Evolutionary conservation across 1,140 invertebrate genomes (phyloP), one percentile per base, ranked within the genome.

Genomic region (Drosophila malerkotliana): DNA sequence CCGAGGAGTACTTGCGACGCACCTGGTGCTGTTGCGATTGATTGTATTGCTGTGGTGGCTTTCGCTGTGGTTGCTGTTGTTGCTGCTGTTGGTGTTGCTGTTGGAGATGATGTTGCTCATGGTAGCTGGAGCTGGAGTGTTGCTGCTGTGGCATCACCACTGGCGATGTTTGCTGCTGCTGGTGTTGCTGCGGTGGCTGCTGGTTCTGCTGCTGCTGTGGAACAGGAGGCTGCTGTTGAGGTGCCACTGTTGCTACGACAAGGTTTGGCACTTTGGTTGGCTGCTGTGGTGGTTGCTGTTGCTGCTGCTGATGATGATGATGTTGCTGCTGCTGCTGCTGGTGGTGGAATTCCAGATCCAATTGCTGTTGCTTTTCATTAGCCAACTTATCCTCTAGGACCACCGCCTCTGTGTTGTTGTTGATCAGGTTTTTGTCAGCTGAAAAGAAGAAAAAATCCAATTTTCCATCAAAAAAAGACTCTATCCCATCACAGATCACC

Each of bases 1-100:
- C 84, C 18, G 77, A 80, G 30, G 82, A 87, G 60, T 87, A 89
- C 63, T 91, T 82, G 47, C 84, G 83, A 62, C 83, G 83, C 41
- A 79, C 76, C 68, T 89, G 75, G 59, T 91, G 81, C 48, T 80
- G 79, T 26, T 77, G 79, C 6, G 67, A 60, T 32, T 60, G 67
- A 52, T 85, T 80, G n/a, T 76, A 75, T 55, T 84, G 79, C 37
- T 61, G 63, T 6, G 51, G 62, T 2, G 74, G 80, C 37, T 79
- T 87, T 12, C 85, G 84, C n/a, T 45, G 68, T 1, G 66, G 83
- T 18, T 61, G 78, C 7, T 51, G 67, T 53, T 72, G 80, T n/a
- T 72, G 84, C 9, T 64, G 79, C 6, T 67, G 78, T 24, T 60
- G 39, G 14, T 67, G 66, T n/a, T 56, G 60, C 12, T 64, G 64